Evolutionary conservation across 2,797 vertebrate species (phyloP).

Genomic region (Carcharodon carcharias): DNA sequence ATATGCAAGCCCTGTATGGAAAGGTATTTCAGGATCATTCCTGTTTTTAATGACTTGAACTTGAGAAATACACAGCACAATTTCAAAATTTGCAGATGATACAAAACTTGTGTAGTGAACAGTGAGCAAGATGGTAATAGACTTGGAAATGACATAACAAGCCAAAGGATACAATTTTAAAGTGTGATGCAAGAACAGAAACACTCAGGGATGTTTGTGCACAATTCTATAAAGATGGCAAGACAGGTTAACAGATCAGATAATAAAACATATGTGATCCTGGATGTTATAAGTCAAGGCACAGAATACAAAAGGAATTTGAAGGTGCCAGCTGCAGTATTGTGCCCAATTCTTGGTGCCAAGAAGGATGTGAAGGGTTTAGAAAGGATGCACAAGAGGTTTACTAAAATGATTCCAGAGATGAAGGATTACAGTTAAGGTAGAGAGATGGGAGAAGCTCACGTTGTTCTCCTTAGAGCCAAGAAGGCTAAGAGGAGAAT

Average conservation of each 20-base stretch:
- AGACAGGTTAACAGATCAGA: not conserved
- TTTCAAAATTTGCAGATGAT: not conserved
- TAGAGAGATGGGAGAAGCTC: too few relatives aligned
- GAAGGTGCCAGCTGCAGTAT: not conserved
- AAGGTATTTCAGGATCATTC: conserved; percentile 56
- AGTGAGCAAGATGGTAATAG: not conserved
- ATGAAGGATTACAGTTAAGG: too few relatives aligned
- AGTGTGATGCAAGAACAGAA: not conserved
- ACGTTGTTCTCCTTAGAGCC: too few relatives aligned
- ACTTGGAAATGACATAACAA: not conserved
- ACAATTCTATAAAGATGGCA: not conserved
- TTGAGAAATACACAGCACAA: not conserved
- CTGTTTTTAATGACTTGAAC: not conserved
- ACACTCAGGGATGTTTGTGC: not conserved
- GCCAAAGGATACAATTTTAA: not conserved
- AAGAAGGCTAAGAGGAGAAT: too few relatives aligned
- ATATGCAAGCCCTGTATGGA: conserved; percentile 69
- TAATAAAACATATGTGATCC: not conserved
- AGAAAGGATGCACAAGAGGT: not conserved
- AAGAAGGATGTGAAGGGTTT: not conserved
- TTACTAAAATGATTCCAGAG: too few relatives aligned
- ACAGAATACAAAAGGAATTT: not conserved
- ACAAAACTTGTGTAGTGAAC: not conserved
- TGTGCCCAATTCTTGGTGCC: not conserved
- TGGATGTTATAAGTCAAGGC: not conserved